phyloP scores from a whole-genome alignment of 53 echinoderm and acorn worm genomes.

The Luidia sarsii region DNA sequence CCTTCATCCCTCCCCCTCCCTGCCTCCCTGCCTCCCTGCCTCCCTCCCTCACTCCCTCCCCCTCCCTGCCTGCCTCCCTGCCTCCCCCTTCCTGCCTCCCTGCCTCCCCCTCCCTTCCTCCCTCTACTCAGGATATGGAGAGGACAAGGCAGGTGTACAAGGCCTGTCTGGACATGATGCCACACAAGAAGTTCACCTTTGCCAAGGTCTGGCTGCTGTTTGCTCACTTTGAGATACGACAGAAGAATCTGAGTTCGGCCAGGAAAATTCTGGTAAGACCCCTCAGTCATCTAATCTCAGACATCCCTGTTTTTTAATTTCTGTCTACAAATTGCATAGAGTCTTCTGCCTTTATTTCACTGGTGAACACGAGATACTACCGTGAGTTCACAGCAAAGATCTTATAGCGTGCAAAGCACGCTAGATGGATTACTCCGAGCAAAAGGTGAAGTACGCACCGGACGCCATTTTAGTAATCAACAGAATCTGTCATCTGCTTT shows the following conservation, averaged over 20 bases:
- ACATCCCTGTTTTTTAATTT: background rate
- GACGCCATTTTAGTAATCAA: no score
- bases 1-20: no score
- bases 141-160: constrained; percentile 94
- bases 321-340: background rate
- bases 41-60: no score
- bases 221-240: constrained; percentile 99
- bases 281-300: background rate
- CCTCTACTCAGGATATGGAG: constrained; percentile 95
- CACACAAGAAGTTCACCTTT: constrained; percentile 99
- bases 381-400: no score
- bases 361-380: background rate
- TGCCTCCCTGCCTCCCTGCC: no score
- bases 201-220: constrained; percentile 97
- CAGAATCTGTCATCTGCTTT: no score
- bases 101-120: no score
- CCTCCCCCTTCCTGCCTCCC: no score
- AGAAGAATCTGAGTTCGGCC: constrained; percentile 79
- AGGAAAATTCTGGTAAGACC: constrained; percentile 86
- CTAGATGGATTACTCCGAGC: no score
- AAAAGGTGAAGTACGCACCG: no score
- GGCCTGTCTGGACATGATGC: constrained; percentile 92
- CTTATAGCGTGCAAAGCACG: no score
- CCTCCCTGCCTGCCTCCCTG: no score
- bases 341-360: background rate